Base-by-base conservation (phyloP, 35 echinoderm and acorn worm species). In the Strongylocentrotus purpuratus region DNA sequence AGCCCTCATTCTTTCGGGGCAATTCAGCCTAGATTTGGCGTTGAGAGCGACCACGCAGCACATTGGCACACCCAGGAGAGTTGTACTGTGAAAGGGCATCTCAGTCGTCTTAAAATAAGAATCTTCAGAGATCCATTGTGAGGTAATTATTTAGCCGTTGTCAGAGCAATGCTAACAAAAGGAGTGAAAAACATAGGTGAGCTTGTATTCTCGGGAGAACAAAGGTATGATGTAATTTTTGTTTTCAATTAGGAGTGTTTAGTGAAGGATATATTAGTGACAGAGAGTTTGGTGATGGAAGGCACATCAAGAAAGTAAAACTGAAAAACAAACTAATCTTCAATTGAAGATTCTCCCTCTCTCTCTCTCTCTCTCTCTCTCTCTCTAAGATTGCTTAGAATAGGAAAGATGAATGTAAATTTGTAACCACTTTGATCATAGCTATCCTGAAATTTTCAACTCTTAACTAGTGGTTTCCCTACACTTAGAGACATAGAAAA, bases 11-110 rank as follows among this genome's bases (percentile, higher is more conserved):
- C 20, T 78, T 78, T 78, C 65, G 18, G 65, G n/a, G 65, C 22
- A 78, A 78, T 78, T 78, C 65, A 78, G 25, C 65, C 65, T 78
- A 78, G 65, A 78, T 78, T 78, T 78, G 65, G 65, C 65, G 65
- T 78, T 78, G 65, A 78, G 65, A 78, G 65, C 65, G 65, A 78
- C 65, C 7, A 78, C 22, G 22, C 65, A 78, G 22, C 65, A 18
- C 65, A 78, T 78, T 18, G 65, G 25, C 65, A n/a, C 28, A 78
- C 65, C 65, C 65, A 25, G 65, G 65, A 78, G 65, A n/a, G 65
- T 78, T 0, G 65, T 8, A 28, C 65, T n/a, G 4, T n/a, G 28
- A 78, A 78, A 78, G 65, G 65, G 65, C 65, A 78, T 78, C 65
- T 78, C n/a, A n/a, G n/a, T n/a, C n/a, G 25, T 22, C 65, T 7